A percentile compares a stretch with the other conserved stretches of the same genome.
Evolutionary conservation across 2,888 invertebrate genomes (phyloP).

Genomic region (Sialis lutaria): DNA sequence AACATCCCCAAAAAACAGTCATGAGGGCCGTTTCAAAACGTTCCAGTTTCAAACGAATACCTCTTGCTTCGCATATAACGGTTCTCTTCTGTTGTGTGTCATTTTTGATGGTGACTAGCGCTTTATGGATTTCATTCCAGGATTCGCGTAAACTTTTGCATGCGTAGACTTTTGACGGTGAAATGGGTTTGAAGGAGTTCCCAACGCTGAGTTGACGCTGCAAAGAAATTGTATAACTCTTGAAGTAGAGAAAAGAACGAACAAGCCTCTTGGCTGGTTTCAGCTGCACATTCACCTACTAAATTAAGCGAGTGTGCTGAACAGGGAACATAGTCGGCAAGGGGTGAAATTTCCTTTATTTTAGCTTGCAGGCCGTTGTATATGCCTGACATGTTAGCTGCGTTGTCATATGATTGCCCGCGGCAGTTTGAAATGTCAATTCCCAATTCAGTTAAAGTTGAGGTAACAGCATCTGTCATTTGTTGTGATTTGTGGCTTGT

Average conservation of each 20-base stretch:
- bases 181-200: conserved; percentile 1
- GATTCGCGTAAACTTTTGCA: conserved; percentile 8
- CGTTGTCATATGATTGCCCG: conserved; percentile 2
- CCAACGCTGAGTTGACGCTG: conserved; percentile 5
- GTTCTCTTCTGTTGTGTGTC: conserved; percentile 6
- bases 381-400: conserved; percentile 2
- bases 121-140: conserved; percentile 9
- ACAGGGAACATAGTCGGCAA: conserved; percentile 3
- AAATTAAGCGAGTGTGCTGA: conserved; percentile 4
- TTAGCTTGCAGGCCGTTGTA: conserved; percentile 1
- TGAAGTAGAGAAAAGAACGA: conserved; percentile 1
- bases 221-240: conserved; percentile 4
- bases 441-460: conserved; percentile 8
- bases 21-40: conserved; percentile 9
- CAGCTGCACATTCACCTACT: conserved; percentile 1
- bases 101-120: conserved; percentile 7
- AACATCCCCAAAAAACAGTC: conserved; percentile 7
- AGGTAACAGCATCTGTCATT: conserved; percentile 7
- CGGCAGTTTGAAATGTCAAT: conserved; percentile 6
- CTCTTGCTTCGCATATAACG: conserved; percentile 6
- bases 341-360: conserved; percentile 1
- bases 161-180: conserved; percentile 5
- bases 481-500: conserved; percentile 10
- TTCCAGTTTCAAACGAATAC: conserved; percentile 4
- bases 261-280: not conserved